Percentiles rank a stretch among this genome's conserved stretches.
Conservation (phyloP, 2,113 vertebrate genomes). For the Gopherus flavomarginatus region DNA sequence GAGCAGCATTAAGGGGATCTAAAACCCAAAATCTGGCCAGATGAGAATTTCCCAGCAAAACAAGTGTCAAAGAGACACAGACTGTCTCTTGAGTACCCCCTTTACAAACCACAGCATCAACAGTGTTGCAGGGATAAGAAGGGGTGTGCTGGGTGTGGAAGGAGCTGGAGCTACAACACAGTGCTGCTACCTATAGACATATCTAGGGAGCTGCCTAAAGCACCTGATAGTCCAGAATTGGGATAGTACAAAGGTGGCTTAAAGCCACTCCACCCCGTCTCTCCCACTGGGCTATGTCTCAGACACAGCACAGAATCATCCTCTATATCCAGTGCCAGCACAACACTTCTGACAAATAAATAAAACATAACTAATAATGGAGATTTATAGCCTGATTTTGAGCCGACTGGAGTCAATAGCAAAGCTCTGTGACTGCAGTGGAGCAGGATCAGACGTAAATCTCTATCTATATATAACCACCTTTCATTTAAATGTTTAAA, state of each 20-base stretch:
- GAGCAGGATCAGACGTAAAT: not conserved
- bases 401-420: not conserved
- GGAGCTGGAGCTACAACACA: not conserved
- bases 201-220: not conserved
- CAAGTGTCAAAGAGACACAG: not conserved
- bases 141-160: not conserved
- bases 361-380: not conserved
- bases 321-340: not conserved
- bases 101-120: not conserved
- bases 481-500: not conserved
- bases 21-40: not conserved
- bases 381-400: not conserved
- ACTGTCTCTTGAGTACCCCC: not conserved
- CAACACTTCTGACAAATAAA: not conserved
- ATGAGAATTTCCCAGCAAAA: not conserved
- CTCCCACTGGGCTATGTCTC: not conserved
- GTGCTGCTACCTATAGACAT: not conserved
- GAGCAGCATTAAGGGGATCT: not conserved
- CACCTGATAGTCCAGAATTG: not conserved
- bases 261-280: not conserved
- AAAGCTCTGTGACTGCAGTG: not conserved
- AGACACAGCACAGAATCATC: not conserved
- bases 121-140: not conserved
- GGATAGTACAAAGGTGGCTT: not conserved
- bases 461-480: not conserved